Evolutionary conservation across 2,888 invertebrate species (phyloP), one percentile per base, ranked within the genome.

Genomic region (Cybosia mesomella): DNA sequence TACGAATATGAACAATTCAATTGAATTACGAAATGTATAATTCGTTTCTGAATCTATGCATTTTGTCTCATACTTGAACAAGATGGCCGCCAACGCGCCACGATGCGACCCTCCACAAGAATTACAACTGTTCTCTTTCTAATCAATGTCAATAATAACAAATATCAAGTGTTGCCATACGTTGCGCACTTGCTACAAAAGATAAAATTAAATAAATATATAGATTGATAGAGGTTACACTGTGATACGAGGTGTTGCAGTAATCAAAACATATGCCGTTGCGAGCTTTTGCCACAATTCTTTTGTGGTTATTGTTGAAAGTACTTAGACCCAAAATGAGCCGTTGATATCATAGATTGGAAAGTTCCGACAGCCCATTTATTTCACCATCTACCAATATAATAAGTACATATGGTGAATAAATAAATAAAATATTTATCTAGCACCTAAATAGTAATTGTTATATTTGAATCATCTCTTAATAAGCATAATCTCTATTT

Each of bases 61-160:
- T 49, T 49, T 43, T n/a, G n/a, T n/a, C n/a, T 49, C n/a, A 18
- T 49, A n/a, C 28, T 28, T 28, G 43, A 10, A 43, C 24, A 55
- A 55, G 54, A 55, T 55, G 54, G 54, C 21, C 32, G 58, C 32
- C 24, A 32, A 15, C 58, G 13, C 21, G n/a, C 21, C 7, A 22
- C 7, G 11, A 3, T 54, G 11, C 13, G 21, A 22, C 54, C 54
- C 54, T 55, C 54, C 13, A 55, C 54, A 55, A 11, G 34, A 58
- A 58, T 58, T n/a, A 34, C 58, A 58, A 58, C 58, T 32, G 58
- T 55, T 55, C 22, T 55, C 22, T 22, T 55, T 55, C 54, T 55
- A 55, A 55, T 24, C 54, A 59, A 36, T 39, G 36, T 36, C 21
- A 34, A 34, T 21, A 32, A 58, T 10, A 58, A 32, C 32, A 34